These are phyloP conservation scores for Colossoma macropomum DNA, from an alignment of 2,113 vertebrate species.

Conservation along the genomic window DNA sequence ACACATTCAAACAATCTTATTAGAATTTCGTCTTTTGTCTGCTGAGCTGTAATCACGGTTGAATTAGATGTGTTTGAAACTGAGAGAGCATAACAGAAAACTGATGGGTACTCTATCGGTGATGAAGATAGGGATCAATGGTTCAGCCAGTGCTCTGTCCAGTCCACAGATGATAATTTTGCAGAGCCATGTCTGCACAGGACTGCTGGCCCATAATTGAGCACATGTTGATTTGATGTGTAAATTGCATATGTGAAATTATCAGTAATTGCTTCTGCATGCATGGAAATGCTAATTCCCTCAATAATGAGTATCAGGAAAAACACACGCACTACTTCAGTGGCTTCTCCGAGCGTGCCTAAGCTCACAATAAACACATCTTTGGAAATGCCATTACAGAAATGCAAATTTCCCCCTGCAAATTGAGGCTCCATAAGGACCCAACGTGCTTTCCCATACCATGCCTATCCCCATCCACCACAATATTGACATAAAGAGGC, in stretches of 20 bases:
- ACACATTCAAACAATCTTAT: slow-evolving; percentile 59
- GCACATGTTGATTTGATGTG: slow-evolving; percentile 73
- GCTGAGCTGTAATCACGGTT: slow-evolving; percentile 64
- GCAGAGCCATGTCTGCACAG: slow-evolving; percentile 66
- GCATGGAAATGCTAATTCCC: slow-evolving; percentile 74
- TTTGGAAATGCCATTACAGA: slow-evolving; percentile 51
- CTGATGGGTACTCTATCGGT: slow-evolving; percentile 42
- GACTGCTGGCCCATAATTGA: slow-evolving; percentile 74
- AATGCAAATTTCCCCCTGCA: slow-evolving; percentile 61
- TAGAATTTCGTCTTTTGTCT: slow-evolving; percentile 54
- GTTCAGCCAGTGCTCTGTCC: slow-evolving; percentile 57
- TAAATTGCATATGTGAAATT: slow-evolving; percentile 66
- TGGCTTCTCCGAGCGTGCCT: slow-evolving; percentile 63
- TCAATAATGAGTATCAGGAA: slow-evolving; percentile 72
- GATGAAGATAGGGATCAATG: slow-evolving; percentile 69
- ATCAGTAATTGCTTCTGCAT: slow-evolving; percentile 79
- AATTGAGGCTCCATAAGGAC: slow-evolving; percentile 61
- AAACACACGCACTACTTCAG: slow-evolving; percentile 67
- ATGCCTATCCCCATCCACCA: slow-evolving; percentile 62
- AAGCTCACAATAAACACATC: slow-evolving; percentile 67
- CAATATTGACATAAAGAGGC: slow-evolving; percentile 64
- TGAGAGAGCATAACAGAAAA: slow-evolving; percentile 52
- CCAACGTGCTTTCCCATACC: slow-evolving; percentile 45
- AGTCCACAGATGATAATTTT: slow-evolving; percentile 69
- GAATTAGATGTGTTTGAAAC: slow-evolving; percentile 73